phyloP scores from a whole-genome alignment of 1,140 invertebrate genomes.

The Bombus consobrinus region DNA sequence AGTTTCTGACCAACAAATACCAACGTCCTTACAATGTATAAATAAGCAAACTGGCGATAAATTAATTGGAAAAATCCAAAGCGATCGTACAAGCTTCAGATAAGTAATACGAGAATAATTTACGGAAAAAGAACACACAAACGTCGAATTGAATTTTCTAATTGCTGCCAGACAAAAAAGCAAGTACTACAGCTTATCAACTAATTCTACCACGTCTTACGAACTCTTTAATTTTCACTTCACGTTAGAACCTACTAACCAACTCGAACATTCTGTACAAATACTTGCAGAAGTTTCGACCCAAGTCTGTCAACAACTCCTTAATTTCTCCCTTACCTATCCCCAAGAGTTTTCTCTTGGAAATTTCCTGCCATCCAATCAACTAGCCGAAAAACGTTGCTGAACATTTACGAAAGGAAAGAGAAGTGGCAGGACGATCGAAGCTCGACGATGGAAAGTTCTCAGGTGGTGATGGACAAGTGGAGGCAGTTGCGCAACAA shows the following conservation, averaged over 20 bases:
- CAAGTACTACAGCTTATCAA: neutral
- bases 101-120: no score
- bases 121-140: no score
- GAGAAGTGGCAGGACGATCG: neutral
- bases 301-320: neutral
- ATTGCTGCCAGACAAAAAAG: no score
- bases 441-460: slow-evolving; percentile 18
- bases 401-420: neutral
- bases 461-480: slow-evolving; percentile 17
- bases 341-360: neutral
- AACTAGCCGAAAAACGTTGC: neutral
- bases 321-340: neutral
- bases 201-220: neutral
- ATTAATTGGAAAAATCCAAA: no score
- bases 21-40: no score
- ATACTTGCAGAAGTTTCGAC: neutral
- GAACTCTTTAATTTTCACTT: neutral
- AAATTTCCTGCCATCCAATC: neutral
- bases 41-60: no score
- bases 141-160: no score
- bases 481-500: slow-evolving; percentile 43
- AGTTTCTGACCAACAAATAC: no score
- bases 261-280: neutral
- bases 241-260: neutral
- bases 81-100: no score